These are phyloP conservation scores for Lissocephala sabroskyi DNA, from an alignment of 2,888 invertebrate species.

Conservation along the genomic window DNA sequence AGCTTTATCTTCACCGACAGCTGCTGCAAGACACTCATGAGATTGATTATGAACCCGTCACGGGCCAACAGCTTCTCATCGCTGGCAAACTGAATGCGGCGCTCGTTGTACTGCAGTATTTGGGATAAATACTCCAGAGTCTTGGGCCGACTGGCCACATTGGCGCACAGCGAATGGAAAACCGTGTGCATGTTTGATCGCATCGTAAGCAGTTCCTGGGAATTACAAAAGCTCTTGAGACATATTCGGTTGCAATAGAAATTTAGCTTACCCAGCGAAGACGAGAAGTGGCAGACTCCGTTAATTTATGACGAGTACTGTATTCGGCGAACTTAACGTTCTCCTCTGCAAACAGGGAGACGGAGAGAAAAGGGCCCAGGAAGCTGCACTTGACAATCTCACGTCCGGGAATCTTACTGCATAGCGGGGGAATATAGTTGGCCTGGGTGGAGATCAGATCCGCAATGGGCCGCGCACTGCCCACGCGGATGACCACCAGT, in stretches of 20 bases:
- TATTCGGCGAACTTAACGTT: conserved; percentile 90
- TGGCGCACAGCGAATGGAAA: conserved; percentile 87
- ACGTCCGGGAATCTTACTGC: conserved; percentile 85
- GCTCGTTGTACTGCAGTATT: conserved; percentile 85
- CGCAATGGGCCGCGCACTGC: conserved; percentile 84
- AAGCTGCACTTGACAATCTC: conserved; percentile 90
- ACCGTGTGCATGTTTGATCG: conserved; percentile 85
- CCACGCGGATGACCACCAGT: conserved; percentile 84
- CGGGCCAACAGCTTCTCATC: conserved; percentile 90
- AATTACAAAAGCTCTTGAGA: conserved; percentile 1
- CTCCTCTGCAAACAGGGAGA: conserved; percentile 95
- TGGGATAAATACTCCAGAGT: conserved; percentile 86
- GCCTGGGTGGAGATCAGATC: conserved; percentile 77
- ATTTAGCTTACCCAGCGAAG: conserved; percentile 66
- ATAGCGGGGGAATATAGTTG: conserved; percentile 82
- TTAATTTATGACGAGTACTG: conserved; percentile 71
- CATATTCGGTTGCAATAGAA: not conserved
- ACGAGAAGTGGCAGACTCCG: conserved; percentile 55
- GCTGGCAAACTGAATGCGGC: conserved; percentile 90
- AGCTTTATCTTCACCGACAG: conserved; percentile 91
- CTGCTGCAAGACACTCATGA: conserved; percentile 91
- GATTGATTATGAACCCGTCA: conserved; percentile 96
- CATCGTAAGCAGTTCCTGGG: conserved; percentile 84
- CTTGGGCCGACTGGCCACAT: conserved; percentile 84
- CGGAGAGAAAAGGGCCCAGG: conserved; percentile 92